Base-by-base conservation (phyloP, 2,888 invertebrate species). In the Scaptomyza parva region DNA sequence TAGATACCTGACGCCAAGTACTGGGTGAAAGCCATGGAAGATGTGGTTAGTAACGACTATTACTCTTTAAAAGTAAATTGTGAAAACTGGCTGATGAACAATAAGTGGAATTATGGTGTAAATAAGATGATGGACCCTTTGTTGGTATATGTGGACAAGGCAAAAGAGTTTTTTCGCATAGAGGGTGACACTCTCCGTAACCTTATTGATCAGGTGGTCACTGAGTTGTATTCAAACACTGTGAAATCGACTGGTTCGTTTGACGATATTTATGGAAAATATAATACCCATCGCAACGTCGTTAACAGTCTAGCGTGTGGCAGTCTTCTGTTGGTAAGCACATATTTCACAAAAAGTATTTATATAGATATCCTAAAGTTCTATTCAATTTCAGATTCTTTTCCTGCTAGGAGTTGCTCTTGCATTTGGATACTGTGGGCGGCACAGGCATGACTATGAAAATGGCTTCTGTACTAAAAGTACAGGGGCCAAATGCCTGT, bases 251-350 rank as follows among this genome's bases (percentile, higher is more conserved):
- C 63, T 26, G 68, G 48, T 9, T 57, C 78, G 2, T 75, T 84
- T 37, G 78, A 78, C 0, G 72, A 84, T 51, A 26, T 81, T 0
- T 78, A 67, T 20, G 59, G 65, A 0, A 55, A 58, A 5, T 84
- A n/a, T n/a, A n/a, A n/a, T n/a, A n/a, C 22, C 0, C 62, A 84
- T 52, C 78, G 80, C 9, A 66, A 52, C 40, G 5, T 65, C 3
- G 8, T 81, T 20, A 81, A 58, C 20, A 4, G 61, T 11, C 14
- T 57, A 26, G 48, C 68, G 0, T 54, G 68, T 17, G 12, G 63
- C 2, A 14, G 78, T 0, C 54, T 84, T 0, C 30, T 84, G 9
- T 6, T 80, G 48, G 80, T 84, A 72, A 64, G 65, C n/a, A n/a
- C 4, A 14, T 30, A n/a, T 20, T 6, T 12, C 1, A 12, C 12